phyloP scores from a whole-genome alignment of 2,888 invertebrate genomes.

The Xylota sylvarum region DNA sequence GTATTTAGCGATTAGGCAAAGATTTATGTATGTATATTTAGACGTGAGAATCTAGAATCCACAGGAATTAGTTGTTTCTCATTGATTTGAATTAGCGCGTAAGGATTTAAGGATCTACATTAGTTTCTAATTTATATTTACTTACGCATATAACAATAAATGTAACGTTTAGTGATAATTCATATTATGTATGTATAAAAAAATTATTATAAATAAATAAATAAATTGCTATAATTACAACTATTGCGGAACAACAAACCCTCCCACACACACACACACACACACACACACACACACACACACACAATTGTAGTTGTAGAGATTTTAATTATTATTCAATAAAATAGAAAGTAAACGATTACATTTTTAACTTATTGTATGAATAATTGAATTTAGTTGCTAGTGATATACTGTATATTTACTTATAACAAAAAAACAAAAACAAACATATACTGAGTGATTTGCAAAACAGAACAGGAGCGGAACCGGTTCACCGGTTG shows the following conservation, averaged over 20 bases:
- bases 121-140: constrained; percentile 76
- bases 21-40: constrained; percentile 28
- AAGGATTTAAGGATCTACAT: constrained; percentile 68
- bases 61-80: constrained; percentile 35
- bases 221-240: constrained; percentile 64
- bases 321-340: constrained; percentile 66
- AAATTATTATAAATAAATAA: no score
- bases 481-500: constrained; percentile 8
- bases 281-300: constrained; percentile 17
- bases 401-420: constrained; percentile 59
- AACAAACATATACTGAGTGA: constrained; percentile 22
- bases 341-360: constrained; percentile 61
- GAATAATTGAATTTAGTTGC: constrained; percentile 68
- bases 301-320: constrained; percentile 69
- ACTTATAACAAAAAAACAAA: constrained; percentile 32
- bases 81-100: constrained; percentile 49
- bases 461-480: constrained; percentile 22
- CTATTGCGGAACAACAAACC: constrained; percentile 59
- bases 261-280: constrained; percentile 23
- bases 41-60: constrained; percentile 11
- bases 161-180: constrained; percentile 75
- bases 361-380: constrained; percentile 75
- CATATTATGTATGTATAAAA: no score
- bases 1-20: constrained; percentile 53
- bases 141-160: constrained; percentile 72